Percentiles rank a stretch among this genome's conserved stretches.
These are phyloP conservation scores for Molossus molossus DNA, from an alignment of 2,797 vertebrate genomes.

Conservation along the genomic window DNA sequence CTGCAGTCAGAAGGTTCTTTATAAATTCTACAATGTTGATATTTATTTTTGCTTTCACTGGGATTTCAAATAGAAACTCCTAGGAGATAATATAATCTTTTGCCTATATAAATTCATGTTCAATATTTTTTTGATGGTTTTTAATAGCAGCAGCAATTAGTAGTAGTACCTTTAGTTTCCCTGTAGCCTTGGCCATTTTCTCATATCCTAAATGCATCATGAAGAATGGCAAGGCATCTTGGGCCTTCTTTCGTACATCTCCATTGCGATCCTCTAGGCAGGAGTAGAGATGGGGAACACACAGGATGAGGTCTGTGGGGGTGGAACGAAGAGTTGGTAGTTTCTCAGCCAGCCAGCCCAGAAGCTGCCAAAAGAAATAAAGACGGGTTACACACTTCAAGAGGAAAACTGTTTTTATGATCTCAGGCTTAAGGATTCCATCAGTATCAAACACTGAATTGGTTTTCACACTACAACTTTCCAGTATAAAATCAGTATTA, in stretches of 20 bases:
- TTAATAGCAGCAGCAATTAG: slow-evolving; percentile 24
- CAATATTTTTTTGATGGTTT: slow-evolving; percentile 56
- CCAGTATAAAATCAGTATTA: slow-evolving; percentile 40
- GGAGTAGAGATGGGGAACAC: slow-evolving; percentile 94
- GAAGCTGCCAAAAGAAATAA: slow-evolving; percentile 90
- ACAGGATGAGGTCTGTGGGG: slow-evolving; percentile 94
- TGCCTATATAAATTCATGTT: slow-evolving; percentile 55
- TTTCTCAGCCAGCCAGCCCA: slow-evolving; percentile 97
- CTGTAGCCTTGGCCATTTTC: slow-evolving; percentile 97
- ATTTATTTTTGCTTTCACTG: slow-evolving; percentile 18
- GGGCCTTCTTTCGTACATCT: slow-evolving; percentile 98
- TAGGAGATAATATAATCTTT: background rate
- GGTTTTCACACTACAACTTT: slow-evolving; percentile 31
- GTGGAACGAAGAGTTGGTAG: slow-evolving; percentile 94
- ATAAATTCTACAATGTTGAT: slow-evolving; percentile 58
- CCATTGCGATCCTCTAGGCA: slow-evolving; percentile 98
- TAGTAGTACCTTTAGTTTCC: slow-evolving; percentile 95
- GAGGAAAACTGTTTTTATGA: slow-evolving; percentile 30
- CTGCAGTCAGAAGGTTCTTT: slow-evolving; percentile 6
- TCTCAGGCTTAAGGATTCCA: slow-evolving; percentile 31
- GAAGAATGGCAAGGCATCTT: slow-evolving; percentile 97
- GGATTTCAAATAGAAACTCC: slow-evolving; percentile 62
- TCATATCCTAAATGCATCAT: slow-evolving; percentile 99
- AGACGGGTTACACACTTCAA: slow-evolving; percentile 56
- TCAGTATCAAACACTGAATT: slow-evolving; percentile 44